A percentile compares a stretch with the other conserved stretches of the same genome.
These are phyloP conservation scores for Parapristionchus giblindavisi DNA, from an alignment of 2,888 invertebrate genomes.

Conservation along the genomic window DNA sequence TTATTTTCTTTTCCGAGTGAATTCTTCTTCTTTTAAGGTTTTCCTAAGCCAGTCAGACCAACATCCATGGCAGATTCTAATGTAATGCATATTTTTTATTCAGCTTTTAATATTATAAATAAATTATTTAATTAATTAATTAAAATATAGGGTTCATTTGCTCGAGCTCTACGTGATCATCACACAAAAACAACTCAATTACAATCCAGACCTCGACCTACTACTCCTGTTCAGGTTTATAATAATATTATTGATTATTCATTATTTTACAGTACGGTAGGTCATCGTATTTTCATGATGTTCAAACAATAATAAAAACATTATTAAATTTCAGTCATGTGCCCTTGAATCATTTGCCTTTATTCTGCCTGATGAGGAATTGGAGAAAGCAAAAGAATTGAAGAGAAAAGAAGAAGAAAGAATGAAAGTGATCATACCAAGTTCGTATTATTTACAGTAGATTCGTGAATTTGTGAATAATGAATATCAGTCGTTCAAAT, in stretches of 20 bases:
- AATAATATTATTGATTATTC: neutral
- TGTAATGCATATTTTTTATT: too few species aligned
- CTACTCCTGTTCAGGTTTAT: slow-evolving; percentile 18
- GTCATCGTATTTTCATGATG: too few species aligned
- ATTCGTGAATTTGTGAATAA: too few species aligned
- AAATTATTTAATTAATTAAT: neutral
- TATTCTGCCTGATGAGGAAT: slow-evolving; percentile 27
- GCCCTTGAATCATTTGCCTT: slow-evolving; percentile 36
- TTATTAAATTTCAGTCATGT: neutral
- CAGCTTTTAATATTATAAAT: too few species aligned
- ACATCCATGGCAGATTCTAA: too few species aligned
- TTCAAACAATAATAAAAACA: neutral
- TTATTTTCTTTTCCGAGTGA: neutral
- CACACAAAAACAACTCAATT: slow-evolving; percentile 7
- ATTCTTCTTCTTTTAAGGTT: too few species aligned
- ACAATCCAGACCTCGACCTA: slow-evolving; percentile 25
- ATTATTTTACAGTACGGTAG: too few species aligned
- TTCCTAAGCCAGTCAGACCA: too few species aligned
- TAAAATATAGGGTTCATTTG: neutral
- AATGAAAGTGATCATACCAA: too few species aligned
- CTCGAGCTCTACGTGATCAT: slow-evolving; percentile 28
- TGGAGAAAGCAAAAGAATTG: neutral
- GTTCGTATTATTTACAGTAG: too few species aligned
- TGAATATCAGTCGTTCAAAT: too few species aligned
- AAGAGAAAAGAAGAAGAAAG: slow-evolving; percentile 19